phyloP scores from a whole-genome alignment of 92 coral and sea anemone genomes.

The Meandrina meandrites region DNA sequence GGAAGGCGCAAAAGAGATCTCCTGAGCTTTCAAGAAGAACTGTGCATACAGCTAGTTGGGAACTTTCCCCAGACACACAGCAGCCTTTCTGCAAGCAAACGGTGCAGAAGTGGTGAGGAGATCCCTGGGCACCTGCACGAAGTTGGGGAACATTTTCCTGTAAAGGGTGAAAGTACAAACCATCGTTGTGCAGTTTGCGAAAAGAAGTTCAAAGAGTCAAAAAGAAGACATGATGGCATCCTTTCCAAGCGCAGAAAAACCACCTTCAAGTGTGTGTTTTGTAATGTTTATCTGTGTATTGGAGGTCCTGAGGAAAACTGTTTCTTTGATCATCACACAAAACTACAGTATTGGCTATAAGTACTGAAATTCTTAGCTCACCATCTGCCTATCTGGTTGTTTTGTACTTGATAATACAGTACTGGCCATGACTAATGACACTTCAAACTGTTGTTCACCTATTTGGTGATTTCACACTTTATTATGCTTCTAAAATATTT shows the following conservation, averaged over 20 bases:
- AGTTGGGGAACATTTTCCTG: constrained; percentile 39
- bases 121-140: constrained; percentile 25
- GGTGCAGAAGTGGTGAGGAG: constrained; percentile 7
- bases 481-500: constrained; percentile 8
- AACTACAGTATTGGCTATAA: constrained; percentile 30
- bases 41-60: constrained; percentile 38
- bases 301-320: constrained; percentile 39
- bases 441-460: constrained; percentile 26
- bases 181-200: constrained; percentile 47
- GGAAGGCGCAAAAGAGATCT: constrained; percentile 41
- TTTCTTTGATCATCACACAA: constrained; percentile 35
- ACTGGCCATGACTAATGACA: constrained; percentile 10
- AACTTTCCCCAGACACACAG: constrained; percentile 31
- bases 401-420: constrained; percentile 17
- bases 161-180: constrained; percentile 40
- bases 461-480: constrained; percentile 13
- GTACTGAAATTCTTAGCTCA: constrained; percentile 10
- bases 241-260: constrained; percentile 23
- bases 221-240: constrained; percentile 8
- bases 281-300: constrained; percentile 45
- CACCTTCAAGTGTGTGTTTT: constrained; percentile 40
- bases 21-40: constrained; percentile 27
- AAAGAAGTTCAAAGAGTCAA: constrained; percentile 21
- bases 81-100: constrained; percentile 1
- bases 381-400: constrained; percentile 4